Evolutionary conservation across 2,797 vertebrate species (phyloP).

Genomic region (Halcyon smyrnensis): DNA sequence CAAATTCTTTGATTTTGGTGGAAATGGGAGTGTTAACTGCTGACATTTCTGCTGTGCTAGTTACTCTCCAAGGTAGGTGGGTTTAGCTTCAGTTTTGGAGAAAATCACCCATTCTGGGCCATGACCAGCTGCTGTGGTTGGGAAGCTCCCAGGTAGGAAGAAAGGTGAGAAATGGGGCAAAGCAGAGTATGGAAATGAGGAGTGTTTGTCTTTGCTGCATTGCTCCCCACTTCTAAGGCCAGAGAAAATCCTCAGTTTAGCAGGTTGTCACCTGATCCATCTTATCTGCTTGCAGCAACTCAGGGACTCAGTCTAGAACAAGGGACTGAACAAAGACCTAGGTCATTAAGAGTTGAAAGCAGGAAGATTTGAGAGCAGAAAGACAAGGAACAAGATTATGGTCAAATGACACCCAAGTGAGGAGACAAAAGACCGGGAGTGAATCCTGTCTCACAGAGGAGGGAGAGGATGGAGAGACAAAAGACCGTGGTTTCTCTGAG

Average conservation of each 20-base stretch:
- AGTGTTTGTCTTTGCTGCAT: not conserved
- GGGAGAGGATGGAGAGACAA: not conserved
- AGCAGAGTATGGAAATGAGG: not conserved
- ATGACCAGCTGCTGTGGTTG: not conserved
- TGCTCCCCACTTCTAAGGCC: not conserved
- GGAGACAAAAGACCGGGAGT: not conserved
- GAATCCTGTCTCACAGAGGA: not conserved
- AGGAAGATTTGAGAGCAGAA: not conserved
- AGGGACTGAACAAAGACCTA: not conserved
- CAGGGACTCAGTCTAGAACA: not conserved
- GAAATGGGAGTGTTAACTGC: not conserved
- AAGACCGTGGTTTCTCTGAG: not conserved
- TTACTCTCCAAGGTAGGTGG: accelerated
- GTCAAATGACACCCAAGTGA: not conserved
- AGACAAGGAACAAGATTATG: not conserved
- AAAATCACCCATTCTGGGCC: not conserved
- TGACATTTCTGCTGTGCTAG: not conserved
- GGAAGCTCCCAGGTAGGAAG: not conserved
- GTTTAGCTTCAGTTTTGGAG: not conserved
- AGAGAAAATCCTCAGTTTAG: not conserved
- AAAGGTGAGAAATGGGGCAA: not conserved
- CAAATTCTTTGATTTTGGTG: not conserved
- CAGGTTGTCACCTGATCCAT: not conserved
- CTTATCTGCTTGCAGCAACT: not conserved
- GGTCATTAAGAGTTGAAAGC: not conserved